Base-by-base conservation (phyloP, 2,113 vertebrate species). In the Perognathus longimembris region DNA sequence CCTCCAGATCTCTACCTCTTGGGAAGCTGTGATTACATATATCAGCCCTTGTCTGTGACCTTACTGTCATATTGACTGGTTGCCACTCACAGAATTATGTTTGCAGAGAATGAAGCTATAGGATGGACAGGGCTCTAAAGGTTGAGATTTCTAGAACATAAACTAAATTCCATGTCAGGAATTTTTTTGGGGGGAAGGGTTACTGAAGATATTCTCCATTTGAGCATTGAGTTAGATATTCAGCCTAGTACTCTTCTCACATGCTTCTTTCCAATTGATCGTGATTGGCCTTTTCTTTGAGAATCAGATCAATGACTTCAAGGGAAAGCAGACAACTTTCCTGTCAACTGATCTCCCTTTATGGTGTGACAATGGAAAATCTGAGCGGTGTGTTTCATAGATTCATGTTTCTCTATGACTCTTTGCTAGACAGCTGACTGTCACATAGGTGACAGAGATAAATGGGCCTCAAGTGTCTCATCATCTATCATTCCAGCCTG, bases 281-380 rank as follows among this genome's bases (percentile, higher is more conserved):
- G 34, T n/a, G 22, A 3, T 9, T 54, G 50, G n/a, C 28, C 26
- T 76, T 90, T 83, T 42, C 78, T 91, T 77, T 70, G n/a, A 92
- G 64, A 95, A 69, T 26, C 57, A 83, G 75, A 54, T 73, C 30
- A 59, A 1, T 79, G 70, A 76, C 26, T 67, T 94, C 82, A 70
- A 74, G 86, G 22, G 34, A 61, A 75, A 81, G 70, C n/a, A 38
- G 75, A 36, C 34, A 18, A 4, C 38, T 81, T 93, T 34, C 40
- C 61, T 38, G 40, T 36, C 63, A 67, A 69, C 18, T 38, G 69
- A 2, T 67, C 26, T 73, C 38, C n/a, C 74, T 86, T 38, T 4
- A 0, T 28, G 34, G 30, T 61, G 7, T 67, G 17, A 50, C 17
- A 38, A 18, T 50, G 24, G 11, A 50, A 59, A 78, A 3, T 21